phyloP scores from a whole-genome alignment of 1,140 invertebrate species.

The Bombus superbus region DNA sequence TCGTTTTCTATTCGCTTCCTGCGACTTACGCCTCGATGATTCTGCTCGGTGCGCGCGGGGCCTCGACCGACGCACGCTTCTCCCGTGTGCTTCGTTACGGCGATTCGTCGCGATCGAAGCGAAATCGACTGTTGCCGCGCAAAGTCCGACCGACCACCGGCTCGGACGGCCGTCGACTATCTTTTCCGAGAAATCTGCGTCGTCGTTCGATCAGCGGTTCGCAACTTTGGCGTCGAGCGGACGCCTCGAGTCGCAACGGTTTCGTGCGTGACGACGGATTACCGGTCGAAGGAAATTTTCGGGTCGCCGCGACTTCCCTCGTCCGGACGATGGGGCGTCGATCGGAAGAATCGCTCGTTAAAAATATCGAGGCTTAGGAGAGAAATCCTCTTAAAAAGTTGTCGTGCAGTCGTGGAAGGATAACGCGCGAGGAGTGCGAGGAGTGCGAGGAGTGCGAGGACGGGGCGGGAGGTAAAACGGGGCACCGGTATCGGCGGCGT shows the following conservation, averaged over 20 bases:
- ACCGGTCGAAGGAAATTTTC: constrained; percentile 4
- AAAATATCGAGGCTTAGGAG: constrained; percentile 66
- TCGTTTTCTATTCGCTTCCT: constrained; percentile 67
- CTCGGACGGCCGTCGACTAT: no score
- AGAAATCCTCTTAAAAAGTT: constrained; percentile 69
- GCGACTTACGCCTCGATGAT: constrained; percentile 61
- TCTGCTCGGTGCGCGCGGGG: constrained; percentile 25
- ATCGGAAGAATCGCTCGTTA: constrained; percentile 60
- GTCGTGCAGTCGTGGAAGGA: constrained; percentile 48
- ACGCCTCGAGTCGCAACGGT: neutral
- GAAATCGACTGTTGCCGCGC: neutral
- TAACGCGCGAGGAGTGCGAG: constrained; percentile 19
- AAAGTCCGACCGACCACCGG: no score
- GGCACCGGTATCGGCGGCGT: constrained; percentile 71
- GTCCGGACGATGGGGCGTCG: neutral
- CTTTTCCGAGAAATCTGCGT: no score
- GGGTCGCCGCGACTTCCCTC: no score
- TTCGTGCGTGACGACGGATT: neutral
- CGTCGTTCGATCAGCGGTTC: no score
- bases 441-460: neutral
- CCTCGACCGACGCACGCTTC: constrained; percentile 10
- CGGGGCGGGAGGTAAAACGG: constrained; percentile 31
- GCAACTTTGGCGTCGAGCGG: no score
- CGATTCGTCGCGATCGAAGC: neutral
- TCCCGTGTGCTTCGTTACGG: neutral